These are phyloP conservation scores for Lochmaea capreae DNA, from an alignment of 2,888 invertebrate species.

Conservation along the genomic window DNA sequence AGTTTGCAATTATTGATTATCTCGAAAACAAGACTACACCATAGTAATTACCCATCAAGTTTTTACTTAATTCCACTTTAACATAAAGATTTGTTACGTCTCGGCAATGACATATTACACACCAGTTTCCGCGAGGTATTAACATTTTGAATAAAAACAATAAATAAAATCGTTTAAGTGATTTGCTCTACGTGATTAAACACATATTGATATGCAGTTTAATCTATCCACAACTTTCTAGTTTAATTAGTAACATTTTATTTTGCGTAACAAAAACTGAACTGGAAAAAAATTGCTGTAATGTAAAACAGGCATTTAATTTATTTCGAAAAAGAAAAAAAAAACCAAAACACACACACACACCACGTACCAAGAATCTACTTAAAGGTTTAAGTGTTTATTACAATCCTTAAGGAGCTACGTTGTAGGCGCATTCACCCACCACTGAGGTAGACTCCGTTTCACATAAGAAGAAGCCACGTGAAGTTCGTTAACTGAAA, in stretches of 20 bases:
- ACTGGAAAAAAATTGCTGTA: neutral
- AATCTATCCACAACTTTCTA: slow-evolving; percentile 1
- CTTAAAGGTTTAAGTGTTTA: slow-evolving; percentile 4
- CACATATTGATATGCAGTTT: neutral
- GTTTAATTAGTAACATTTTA: slow-evolving; percentile 1
- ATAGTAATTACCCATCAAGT: neutral
- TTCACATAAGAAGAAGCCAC: too few relatives aligned
- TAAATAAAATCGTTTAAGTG: neutral
- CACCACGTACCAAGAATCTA: slow-evolving; percentile 1
- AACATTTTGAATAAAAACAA: neutral
- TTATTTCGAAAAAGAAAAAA: neutral
- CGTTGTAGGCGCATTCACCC: neutral
- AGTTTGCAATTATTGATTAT: neutral
- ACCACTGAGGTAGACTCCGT: neutral
- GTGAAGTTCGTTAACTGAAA: too few relatives aligned
- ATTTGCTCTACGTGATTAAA: slow-evolving; percentile 1
- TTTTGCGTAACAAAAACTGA: neutral
- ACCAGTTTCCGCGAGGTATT: neutral
- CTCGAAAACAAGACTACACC: neutral
- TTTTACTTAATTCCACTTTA: neutral
- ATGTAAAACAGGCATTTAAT: neutral
- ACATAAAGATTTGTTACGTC: neutral
- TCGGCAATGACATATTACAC: neutral
- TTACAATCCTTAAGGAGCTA: neutral
- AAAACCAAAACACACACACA: neutral